phyloP scores from a whole-genome alignment of 2,797 vertebrate genomes.

The Gallirallus australis region DNA sequence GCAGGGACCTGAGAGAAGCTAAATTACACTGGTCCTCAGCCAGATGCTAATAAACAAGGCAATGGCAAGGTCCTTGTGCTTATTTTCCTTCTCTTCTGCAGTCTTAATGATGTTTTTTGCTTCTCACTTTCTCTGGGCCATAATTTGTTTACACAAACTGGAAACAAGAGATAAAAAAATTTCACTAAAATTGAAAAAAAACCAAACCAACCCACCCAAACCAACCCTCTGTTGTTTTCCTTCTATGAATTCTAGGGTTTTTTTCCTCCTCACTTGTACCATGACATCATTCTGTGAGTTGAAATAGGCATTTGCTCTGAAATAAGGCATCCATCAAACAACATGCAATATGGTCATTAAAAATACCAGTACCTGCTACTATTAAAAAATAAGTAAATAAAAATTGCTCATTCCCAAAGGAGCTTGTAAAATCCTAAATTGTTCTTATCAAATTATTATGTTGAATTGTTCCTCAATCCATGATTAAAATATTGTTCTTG shows the following conservation, averaged over 20 bases:
- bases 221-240: not conserved
- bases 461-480: not conserved
- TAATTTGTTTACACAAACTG: not conserved
- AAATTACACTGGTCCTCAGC: not conserved
- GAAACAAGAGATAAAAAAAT: not conserved
- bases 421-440: not conserved
- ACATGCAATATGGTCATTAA: not conserved
- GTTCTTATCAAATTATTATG: not conserved
- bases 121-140: not conserved
- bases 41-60: not conserved
- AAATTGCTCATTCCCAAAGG: not conserved
- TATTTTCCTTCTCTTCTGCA: not conserved
- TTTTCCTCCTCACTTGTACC: not conserved
- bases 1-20: not conserved
- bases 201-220: not conserved
- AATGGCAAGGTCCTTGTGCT: not conserved
- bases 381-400: not conserved
- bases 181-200: not conserved
- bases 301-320: not conserved
- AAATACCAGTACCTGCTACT: not conserved
- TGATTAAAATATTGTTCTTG: constrained; percentile 2
- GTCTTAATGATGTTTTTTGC: not conserved
- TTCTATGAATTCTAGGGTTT: not conserved
- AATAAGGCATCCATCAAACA: not conserved
- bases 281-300: not conserved